A percentile compares a stretch with the other conserved stretches of the same genome.
phyloP scores from a whole-genome alignment of 2,113 vertebrate genomes.

The Gorsachius goisagi region DNA sequence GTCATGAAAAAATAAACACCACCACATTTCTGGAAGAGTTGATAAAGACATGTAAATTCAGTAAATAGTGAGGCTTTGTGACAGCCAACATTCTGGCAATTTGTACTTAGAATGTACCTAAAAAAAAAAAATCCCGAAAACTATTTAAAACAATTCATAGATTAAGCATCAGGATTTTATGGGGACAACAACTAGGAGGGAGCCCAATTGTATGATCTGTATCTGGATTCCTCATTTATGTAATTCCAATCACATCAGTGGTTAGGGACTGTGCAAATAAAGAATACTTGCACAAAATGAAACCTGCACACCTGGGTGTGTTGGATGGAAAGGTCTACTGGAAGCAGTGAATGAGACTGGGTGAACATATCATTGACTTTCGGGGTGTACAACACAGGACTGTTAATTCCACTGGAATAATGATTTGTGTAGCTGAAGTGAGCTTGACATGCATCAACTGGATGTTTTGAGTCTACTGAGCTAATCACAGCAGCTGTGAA shows the following conservation, averaged over 20 bases:
- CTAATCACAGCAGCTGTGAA: not conserved
- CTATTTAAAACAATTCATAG: not conserved
- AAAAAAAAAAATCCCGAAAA: not conserved
- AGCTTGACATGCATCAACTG: not conserved
- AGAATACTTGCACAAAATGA: not conserved
- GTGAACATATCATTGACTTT: not conserved
- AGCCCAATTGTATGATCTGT: not conserved
- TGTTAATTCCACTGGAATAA: not conserved
- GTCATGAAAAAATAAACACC: not conserved
- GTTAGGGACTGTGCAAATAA: not conserved
- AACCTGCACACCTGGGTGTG: not conserved
- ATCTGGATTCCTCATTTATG: not conserved
- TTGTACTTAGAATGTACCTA: not conserved
- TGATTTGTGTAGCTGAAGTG: not conserved
- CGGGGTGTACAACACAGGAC: not conserved
- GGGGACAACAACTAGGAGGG: not conserved
- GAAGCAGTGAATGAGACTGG: not conserved
- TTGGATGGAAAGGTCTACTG: not conserved
- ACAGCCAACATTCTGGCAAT: not conserved
- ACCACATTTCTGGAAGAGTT: not conserved
- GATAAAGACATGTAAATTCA: not conserved
- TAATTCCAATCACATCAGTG: not conserved
- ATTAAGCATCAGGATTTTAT: not conserved
- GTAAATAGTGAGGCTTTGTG: not conserved
- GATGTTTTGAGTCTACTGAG: not conserved